phyloP scores from a whole-genome alignment of 2,797 vertebrate genomes.

The Pseudochirops cupreus region DNA sequence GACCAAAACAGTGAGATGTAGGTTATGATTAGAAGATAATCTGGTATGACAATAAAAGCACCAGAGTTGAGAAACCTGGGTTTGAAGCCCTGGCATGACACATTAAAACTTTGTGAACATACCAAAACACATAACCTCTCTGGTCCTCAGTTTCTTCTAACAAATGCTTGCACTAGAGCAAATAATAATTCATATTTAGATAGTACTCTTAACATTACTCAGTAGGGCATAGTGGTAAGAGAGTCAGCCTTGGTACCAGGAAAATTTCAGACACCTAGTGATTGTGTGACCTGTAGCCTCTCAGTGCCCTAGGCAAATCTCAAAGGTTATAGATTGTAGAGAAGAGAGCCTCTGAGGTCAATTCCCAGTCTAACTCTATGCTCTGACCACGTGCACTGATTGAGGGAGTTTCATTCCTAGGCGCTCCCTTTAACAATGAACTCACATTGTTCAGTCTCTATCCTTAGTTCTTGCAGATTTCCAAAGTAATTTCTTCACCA shows the following conservation, averaged over 20 bases:
- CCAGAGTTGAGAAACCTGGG: not conserved
- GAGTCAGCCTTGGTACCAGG: not conserved
- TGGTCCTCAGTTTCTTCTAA: not conserved
- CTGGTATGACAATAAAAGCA: not conserved
- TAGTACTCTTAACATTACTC: not conserved
- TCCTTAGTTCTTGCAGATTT: not conserved
- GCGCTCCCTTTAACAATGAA: not conserved
- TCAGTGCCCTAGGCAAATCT: not conserved
- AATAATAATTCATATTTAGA: not conserved
- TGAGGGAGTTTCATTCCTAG: not conserved
- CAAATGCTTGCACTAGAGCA: not conserved
- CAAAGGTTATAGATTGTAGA: not conserved
- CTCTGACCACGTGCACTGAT: not conserved
- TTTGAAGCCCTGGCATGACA: not conserved
- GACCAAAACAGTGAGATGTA: constrained; percentile 18
- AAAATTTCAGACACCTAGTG: not conserved
- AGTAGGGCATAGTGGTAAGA: not conserved
- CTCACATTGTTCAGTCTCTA: not conserved
- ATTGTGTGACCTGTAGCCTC: not conserved
- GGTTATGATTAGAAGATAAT: not conserved
- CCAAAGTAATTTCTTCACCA: not conserved
- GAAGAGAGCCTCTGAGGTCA: not conserved
- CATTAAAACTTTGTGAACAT: not conserved
- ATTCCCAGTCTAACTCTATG: not conserved
- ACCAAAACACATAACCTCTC: not conserved